Base-by-base conservation (phyloP, 2,113 vertebrate species). In the Dicerorhinus sumatrensis region DNA sequence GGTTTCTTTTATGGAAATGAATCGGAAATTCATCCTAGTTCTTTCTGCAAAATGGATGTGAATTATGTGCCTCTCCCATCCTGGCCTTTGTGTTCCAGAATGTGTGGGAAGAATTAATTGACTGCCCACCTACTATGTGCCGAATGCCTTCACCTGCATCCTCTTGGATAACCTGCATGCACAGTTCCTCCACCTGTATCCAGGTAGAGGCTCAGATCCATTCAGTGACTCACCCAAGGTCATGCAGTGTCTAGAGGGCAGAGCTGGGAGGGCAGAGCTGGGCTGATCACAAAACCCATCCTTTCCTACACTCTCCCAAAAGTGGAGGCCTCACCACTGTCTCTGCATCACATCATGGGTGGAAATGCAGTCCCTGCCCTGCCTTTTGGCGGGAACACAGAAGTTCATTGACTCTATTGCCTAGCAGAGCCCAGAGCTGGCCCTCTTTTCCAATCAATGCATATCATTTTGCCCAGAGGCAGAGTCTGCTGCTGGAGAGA, bases 401-500 rank as follows among this genome's bases (percentile, higher is more conserved):
- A 91, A 96, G 81, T 89, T 94, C 98, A 97, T 98, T 97, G 98
- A 97, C 98, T 98, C 97, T 31, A 18, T 88, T 93, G 98, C 95
- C 95, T 85, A 93, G 96, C 98, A 96, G 91, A 60, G 84, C 95
- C 93, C 46, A 79, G 81, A 87, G 73, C 96, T 83, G 70, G 67
- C 54, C 86, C 88, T 94, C 94, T 93, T 88, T 83, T 77, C 98
- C 96, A 96, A 94, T 99, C 98, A 97, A 97, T 98, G 98, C 77
- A 3, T 95, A 98, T 95, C 93, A 94, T 98, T 99, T 98, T 97
- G 95, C 96, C 97, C 97, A 95, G 98, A 98, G 98, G 70, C 83
- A n/a, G 97, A 98, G 97, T n/a, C 14, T 95, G 97, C 98, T 97
- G 97, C 70, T 91, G 88, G 92, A 89, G 96, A 97, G 98, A 98